Conservation (phyloP, 1,140 invertebrate genomes). For the Calosoma granatense region DNA sequence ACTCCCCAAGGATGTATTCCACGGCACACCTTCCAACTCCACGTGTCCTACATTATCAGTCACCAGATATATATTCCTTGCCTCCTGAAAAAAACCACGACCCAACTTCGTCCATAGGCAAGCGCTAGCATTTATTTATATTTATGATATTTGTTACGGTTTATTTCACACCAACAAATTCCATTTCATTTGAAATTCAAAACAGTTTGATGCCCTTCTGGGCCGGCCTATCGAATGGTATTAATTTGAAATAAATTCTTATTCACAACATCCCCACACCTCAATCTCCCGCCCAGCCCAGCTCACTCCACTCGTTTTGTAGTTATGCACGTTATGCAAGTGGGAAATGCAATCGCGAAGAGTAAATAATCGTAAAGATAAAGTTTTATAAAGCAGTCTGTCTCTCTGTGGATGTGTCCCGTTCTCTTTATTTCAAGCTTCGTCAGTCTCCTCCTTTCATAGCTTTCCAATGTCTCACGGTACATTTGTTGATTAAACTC, state of each 20-base stretch:
- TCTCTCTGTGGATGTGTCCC: no score
- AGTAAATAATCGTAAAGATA: not conserved
- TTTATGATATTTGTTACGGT: slow-evolving; percentile 4
- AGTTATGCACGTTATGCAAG: not conserved
- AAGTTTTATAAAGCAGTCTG: no score
- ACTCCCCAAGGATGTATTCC: not conserved
- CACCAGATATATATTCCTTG: not conserved
- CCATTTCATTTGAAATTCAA: slow-evolving; percentile 8
- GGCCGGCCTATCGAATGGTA: not conserved
- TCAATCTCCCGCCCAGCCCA: not conserved
- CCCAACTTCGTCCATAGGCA: not conserved
- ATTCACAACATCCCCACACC: not conserved
- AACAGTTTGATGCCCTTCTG: slow-evolving; percentile 1
- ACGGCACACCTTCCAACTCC: not conserved
- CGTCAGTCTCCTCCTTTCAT: no score
- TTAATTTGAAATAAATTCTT: slow-evolving; percentile 4
- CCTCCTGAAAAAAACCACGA: not conserved
- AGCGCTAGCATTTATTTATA: slow-evolving; percentile 1
- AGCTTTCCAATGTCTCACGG: no score
- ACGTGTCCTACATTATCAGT: not conserved
- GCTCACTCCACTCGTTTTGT: not conserved
- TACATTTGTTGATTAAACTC: no score
- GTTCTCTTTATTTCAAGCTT: no score
- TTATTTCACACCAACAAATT: slow-evolving; percentile 3
- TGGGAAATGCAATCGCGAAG: not conserved